phyloP scores from a whole-genome alignment of 2,113 vertebrate species.

The Aptenodytes forsteri region DNA sequence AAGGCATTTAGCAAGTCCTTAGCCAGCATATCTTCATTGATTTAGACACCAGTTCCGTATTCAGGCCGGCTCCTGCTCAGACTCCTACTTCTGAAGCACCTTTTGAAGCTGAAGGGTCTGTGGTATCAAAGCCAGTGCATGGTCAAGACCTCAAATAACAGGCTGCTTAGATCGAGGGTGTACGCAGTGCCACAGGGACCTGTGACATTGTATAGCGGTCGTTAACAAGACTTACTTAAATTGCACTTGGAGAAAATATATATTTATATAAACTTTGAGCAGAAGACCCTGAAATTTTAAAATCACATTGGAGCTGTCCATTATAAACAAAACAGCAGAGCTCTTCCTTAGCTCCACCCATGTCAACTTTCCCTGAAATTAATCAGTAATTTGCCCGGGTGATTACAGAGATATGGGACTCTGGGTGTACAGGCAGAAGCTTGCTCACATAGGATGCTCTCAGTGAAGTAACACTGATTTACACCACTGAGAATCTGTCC shows the following conservation, averaged over 20 bases:
- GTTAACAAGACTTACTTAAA: not conserved
- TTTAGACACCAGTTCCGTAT: not conserved
- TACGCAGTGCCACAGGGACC: fast-evolving
- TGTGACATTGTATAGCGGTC: not conserved
- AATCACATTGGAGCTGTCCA: not conserved
- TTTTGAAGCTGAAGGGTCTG: slow-evolving; percentile 37
- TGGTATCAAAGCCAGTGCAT: slow-evolving; percentile 1
- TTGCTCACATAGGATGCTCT: not conserved
- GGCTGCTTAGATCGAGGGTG: not conserved
- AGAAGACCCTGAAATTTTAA: not conserved
- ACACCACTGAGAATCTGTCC: not conserved
- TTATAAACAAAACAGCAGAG: not conserved
- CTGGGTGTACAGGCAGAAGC: not conserved
- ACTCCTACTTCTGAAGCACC: not conserved
- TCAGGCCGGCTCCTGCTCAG: not conserved
- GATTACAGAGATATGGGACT: not conserved
- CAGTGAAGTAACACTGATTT: not conserved
- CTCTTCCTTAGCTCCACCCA: not conserved
- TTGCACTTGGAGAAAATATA: not conserved
- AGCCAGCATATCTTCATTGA: not conserved
- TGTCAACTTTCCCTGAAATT: not conserved
- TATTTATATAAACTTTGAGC: not conserved
- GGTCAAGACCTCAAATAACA: not conserved
- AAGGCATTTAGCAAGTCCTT: not conserved
- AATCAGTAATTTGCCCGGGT: not conserved